Conservation (phyloP, 2,888 invertebrate genomes). For the Torymus tubicola region DNA sequence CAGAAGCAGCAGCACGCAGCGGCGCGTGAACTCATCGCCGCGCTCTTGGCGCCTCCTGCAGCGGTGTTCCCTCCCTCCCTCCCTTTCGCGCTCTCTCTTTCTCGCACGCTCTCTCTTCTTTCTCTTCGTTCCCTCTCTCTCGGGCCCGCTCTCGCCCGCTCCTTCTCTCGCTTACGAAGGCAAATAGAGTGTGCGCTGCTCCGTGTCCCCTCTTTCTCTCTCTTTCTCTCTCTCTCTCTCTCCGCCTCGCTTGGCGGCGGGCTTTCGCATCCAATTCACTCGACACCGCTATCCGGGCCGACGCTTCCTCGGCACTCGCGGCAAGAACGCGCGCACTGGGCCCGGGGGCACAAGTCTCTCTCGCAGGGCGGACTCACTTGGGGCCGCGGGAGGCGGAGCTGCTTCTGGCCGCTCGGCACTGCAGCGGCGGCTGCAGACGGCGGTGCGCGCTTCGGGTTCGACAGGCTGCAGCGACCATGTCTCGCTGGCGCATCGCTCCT, state of each 20-base stretch:
- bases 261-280: too few species aligned
- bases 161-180: not conserved
- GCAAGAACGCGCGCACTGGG: not conserved
- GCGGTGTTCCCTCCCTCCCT: not conserved
- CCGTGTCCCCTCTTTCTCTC: not conserved
- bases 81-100: not conserved
- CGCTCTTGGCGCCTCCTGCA: conserved; percentile 18
- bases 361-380: conserved; percentile 1
- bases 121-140: not conserved
- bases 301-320: not conserved
- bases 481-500: not conserved
- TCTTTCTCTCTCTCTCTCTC: conserved; percentile 3
- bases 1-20: conserved; percentile 21
- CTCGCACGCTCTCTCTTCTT: not conserved
- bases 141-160: not conserved
- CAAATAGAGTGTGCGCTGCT: not conserved
- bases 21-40: conserved; percentile 39
- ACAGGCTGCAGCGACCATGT: not conserved
- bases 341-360: not conserved
- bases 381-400: not conserved
- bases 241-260: not conserved
- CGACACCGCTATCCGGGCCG: too few species aligned
- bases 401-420: not conserved
- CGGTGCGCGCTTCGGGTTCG: not conserved
- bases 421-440: conserved; percentile 24